A percentile compares a stretch with the other conserved stretches of the same genome.
Conservation (phyloP, 2,888 invertebrate genomes). For the Lepidocyrtoides sp. region DNA sequence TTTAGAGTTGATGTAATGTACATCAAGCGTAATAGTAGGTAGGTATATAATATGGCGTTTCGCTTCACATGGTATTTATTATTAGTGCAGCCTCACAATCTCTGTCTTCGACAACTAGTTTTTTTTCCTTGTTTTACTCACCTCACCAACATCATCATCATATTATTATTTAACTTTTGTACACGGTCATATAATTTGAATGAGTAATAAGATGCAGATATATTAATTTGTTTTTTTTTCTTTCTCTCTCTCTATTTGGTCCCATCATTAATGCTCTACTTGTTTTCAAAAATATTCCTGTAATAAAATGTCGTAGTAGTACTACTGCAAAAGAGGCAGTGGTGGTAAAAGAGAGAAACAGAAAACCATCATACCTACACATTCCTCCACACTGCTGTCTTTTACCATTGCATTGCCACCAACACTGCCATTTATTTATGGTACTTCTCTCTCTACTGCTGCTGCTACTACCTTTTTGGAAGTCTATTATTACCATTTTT, state of each 20-base stretch:
- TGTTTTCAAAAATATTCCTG: slow-evolving; percentile 47
- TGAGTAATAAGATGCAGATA: slow-evolving; percentile 50
- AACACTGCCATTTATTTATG: neutral
- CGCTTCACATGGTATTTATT: slow-evolving; percentile 7
- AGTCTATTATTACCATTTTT: slow-evolving; percentile 57
- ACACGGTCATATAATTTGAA: slow-evolving; percentile 53
- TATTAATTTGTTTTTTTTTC: slow-evolving; percentile 36
- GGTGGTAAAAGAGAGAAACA: neutral
- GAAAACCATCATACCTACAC: too few relatives aligned
- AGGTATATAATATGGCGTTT: neutral
- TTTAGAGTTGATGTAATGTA: slow-evolving; percentile 1
- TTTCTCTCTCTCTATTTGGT: slow-evolving; percentile 28
- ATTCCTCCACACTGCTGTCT: neutral
- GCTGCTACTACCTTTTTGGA: neutral
- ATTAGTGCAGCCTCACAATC: slow-evolving; percentile 8
- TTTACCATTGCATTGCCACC: neutral
- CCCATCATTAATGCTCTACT: slow-evolving; percentile 58
- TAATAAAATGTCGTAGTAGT: slow-evolving; percentile 4
- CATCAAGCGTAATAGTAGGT: neutral
- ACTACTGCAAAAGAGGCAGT: neutral
- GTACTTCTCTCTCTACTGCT: too few relatives aligned
- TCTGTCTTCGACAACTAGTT: slow-evolving; percentile 22
- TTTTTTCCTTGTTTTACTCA: slow-evolving; percentile 6
- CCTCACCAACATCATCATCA: neutral
- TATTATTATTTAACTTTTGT: slow-evolving; percentile 48